Base-by-base conservation (phyloP, 2,888 invertebrate species). In the Dryadula phaetusa region DNA sequence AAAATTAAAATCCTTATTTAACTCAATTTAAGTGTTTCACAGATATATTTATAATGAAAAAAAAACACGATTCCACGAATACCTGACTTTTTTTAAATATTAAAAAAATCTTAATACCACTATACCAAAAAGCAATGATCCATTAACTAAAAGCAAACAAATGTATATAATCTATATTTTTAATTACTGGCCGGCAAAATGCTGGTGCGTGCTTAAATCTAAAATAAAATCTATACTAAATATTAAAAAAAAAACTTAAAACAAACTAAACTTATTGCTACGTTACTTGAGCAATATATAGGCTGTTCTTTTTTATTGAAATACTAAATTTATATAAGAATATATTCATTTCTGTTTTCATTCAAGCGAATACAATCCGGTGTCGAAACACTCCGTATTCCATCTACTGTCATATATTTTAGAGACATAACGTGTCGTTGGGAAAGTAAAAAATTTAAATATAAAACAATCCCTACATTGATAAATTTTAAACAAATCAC, bases 101-200 rank as follows among this genome's bases (percentile, higher is more conserved):
- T n/a, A n/a, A n/a, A n/a, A n/a, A n/a, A n/a, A n/a, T n/a, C n/a
- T n/a, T n/a, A n/a, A n/a, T n/a, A n/a, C n/a, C n/a, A n/a, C n/a
- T n/a, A 7, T n/a, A 0, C 0, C 47, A 25, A n/a, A n/a, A 7
- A 25, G 2, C 6, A 20, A 25, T n/a, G 6, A n/a, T 49, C n/a
- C 22, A 3, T n/a, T n/a, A 49, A 25, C 3, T 14, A 47, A 0
- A 37, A 64, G 69, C 69, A 72, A 67, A 71, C 62, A 66, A 25
- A 72, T 66, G 56, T 67, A 70, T 69, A 62, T 73, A 46, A 58
- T 58, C 18, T 42, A 63, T 10, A 5, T 77, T 80, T 79, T 74
- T 66, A 71, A 75, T 81, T 85, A 86, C 87, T 88, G 88, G 87
- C 87, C 87, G 80, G 78, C 75, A 78, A 87, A 87, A 87, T 87